phyloP scores from a whole-genome alignment of 2,797 vertebrate genomes.

The Sylvia borin region DNA sequence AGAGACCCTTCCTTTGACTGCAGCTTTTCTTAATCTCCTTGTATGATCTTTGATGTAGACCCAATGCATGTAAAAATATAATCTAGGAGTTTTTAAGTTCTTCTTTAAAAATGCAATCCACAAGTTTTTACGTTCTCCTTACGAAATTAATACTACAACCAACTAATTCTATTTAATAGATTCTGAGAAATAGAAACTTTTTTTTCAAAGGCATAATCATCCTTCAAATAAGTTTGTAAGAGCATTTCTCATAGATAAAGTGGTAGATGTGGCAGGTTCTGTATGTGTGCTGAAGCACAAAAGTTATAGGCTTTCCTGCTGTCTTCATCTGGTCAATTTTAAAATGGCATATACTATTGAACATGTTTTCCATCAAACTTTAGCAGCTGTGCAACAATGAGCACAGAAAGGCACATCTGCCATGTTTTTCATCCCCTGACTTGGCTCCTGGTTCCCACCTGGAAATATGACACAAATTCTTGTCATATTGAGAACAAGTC shows the following conservation, averaged over 20 bases:
- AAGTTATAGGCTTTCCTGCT: background rate
- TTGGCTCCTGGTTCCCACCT: background rate
- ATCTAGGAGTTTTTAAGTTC: background rate
- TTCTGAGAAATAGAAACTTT: background rate
- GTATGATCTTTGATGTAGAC: background rate
- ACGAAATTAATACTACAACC: background rate
- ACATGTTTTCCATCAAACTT: background rate
- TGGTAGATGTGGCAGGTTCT: background rate
- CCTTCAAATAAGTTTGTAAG: background rate
- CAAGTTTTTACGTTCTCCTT: background rate
- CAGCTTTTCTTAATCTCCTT: background rate
- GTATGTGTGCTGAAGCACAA: background rate
- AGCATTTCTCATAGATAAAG: background rate
- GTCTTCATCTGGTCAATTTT: background rate
- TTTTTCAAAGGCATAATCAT: background rate
- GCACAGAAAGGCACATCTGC: background rate
- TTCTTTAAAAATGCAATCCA: background rate
- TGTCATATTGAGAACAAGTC: background rate
- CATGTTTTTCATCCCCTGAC: background rate
- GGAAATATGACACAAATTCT: background rate
- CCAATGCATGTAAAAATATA: background rate
- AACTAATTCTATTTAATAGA: background rate
- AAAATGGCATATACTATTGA: background rate
- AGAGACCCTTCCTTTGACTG: background rate
- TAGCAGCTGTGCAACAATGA: background rate